A percentile compares a stretch with the other conserved stretches of the same genome.
Evolutionary conservation across 1,140 invertebrate species (phyloP).

Genomic region (Drosophila parabipectinata): DNA sequence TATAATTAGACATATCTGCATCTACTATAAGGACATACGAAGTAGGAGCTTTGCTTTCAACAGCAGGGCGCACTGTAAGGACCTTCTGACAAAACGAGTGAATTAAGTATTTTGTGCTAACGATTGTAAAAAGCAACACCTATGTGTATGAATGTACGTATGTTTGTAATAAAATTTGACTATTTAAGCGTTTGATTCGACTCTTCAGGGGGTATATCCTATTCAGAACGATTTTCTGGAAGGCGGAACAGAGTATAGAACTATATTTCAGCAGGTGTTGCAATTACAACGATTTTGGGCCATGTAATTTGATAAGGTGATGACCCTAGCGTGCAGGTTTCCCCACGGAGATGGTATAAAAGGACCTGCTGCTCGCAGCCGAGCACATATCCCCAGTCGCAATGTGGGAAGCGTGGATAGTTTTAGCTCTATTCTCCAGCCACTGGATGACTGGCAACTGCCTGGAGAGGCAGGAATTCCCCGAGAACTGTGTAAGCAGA

Average conservation of each 20-base stretch:
- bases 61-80: slow-evolving; percentile 17
- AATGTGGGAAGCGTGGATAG: slow-evolving; percentile 16
- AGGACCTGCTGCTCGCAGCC: not conserved
- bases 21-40: slow-evolving; percentile 29
- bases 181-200: slow-evolving; percentile 3
- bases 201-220: not conserved
- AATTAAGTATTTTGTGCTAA: slow-evolving; percentile 48
- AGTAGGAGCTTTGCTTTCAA: slow-evolving; percentile 10
- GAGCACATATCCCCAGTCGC: not conserved
- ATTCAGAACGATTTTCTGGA: not conserved
- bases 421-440: slow-evolving; percentile 1
- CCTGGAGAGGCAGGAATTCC: not conserved
- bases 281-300: slow-evolving; percentile 31
- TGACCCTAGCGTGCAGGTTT: slow-evolving; percentile 62
- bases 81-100: slow-evolving; percentile 21
- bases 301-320: slow-evolving; percentile 51
- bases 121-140: slow-evolving; percentile 22
- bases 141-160: slow-evolving; percentile 21
- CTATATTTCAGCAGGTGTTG: slow-evolving; percentile 31
- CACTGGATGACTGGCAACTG: not conserved
- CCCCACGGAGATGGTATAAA: slow-evolving; percentile 19
- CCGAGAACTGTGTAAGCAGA: slow-evolving; percentile 49
- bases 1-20: slow-evolving; percentile 22
- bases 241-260: not conserved
- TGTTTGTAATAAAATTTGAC: slow-evolving; percentile 28